phyloP scores from a whole-genome alignment of 1,140 invertebrate genomes.

The Drosophila elegans region DNA sequence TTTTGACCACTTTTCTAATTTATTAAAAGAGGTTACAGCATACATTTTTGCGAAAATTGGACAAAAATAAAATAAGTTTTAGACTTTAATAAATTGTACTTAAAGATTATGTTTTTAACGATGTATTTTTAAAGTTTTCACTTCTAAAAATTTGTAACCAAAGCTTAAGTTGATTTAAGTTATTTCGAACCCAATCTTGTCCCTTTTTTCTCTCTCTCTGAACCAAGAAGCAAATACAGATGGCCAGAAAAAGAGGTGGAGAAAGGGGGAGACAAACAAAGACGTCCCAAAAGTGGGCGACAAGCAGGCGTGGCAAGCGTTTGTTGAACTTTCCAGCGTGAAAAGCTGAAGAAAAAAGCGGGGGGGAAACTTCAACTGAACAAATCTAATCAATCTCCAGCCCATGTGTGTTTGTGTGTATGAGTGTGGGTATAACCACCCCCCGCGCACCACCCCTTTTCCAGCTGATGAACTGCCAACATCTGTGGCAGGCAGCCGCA shows the following conservation, averaged over 20 bases:
- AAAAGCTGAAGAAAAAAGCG: conserved; percentile 3
- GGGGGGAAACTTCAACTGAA: conserved; percentile 40
- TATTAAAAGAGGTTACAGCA: no score
- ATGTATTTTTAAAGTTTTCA: no score
- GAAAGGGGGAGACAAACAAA: conserved; percentile 24
- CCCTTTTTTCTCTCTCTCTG: conserved; percentile 1
- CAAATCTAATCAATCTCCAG: conserved; percentile 73
- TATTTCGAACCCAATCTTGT: neutral
- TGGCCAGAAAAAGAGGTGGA: neutral
- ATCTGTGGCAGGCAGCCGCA: conserved; percentile 52
- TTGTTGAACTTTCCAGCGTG: conserved; percentile 43
- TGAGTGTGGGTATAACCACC: conserved; percentile 17
- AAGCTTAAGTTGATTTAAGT: no score
- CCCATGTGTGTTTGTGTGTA: conserved; percentile 17
- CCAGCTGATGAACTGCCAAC: conserved; percentile 62
- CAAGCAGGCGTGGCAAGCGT: conserved; percentile 42
- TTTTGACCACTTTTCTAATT: no score
- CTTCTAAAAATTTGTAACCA: no score
- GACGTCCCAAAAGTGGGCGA: conserved; percentile 55
- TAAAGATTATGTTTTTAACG: no score
- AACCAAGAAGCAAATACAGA: neutral
- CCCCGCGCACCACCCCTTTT: neutral
- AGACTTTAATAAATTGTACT: no score
- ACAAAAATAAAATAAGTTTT: neutral
- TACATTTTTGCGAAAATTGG: no score